Evolutionary conservation across 2,797 vertebrate species (phyloP), one percentile per base, ranked within the genome.

Genomic region (Amblyraja radiata): DNA sequence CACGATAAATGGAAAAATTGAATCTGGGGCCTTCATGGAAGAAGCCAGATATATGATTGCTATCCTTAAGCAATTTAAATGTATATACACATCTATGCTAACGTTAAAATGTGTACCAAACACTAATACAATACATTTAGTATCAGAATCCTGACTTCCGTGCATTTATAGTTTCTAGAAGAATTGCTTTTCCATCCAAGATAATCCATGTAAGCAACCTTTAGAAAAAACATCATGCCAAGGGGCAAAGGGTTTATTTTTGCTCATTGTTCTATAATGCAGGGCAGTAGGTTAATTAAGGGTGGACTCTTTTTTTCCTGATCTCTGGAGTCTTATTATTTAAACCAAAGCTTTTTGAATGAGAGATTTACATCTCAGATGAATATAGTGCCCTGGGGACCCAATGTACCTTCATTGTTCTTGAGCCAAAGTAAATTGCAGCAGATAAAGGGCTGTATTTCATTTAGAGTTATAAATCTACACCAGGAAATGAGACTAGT

Each of bases 401-500:
- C 39, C 6, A 73, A 58, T 76, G 90, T 92, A 76, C 68, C 71
- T 92, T 92, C 90, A 92, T 92, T 92, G 90, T 92, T 92, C 90
- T 74, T 58, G 23, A 39, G 90, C 90, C 90, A 92, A 92, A 76
- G 46, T 76, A 92, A 92, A 92, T 92, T 76, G 36, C 25, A 36
- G n/a, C 71, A 58, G 23, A 92, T 71, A 92, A 92, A 92, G 54
- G 90, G 90, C 90, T 74, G 90, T 92, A 92, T 92, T 92, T 92
- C 71, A 92, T 92, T 76, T 76, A 76, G 73, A 54, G 74, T 76
- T 76, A 92, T 76, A 76, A 92, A 92, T 68, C 36, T 76, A 46
- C 90, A 92, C 90, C 46, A 92, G 90, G 90, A 92, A 92, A 92
- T n/a, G 90, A 92, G 90, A 92, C 76, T 76, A 92, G 90, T 74